phyloP scores from a whole-genome alignment of 2,113 vertebrate species.

The Cavia aperea region DNA sequence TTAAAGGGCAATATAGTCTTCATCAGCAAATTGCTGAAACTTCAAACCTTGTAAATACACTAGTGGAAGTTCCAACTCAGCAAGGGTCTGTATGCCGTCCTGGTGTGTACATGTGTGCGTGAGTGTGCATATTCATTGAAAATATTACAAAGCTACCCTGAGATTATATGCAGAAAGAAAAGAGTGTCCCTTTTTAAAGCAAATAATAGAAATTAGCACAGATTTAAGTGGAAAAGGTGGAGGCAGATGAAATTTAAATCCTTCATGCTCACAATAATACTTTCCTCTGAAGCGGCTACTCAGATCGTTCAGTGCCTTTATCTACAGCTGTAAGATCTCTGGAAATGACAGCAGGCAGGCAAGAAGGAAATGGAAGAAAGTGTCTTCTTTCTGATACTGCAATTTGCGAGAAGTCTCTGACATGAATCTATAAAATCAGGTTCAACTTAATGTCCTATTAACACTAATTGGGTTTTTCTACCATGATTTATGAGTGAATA shows the following conservation, averaged over 20 bases:
- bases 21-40: neutral
- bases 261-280: neutral
- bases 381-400: neutral
- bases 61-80: neutral
- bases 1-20: neutral
- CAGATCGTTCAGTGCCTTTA: neutral
- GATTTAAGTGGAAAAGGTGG: neutral
- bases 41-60: neutral
- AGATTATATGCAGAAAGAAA: neutral
- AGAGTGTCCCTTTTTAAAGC: neutral
- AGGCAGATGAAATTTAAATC: neutral
- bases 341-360: neutral
- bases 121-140: neutral
- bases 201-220: neutral
- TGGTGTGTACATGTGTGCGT: neutral
- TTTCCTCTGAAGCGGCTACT: neutral
- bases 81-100: neutral
- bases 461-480: neutral
- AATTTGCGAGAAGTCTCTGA: neutral
- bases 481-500: neutral
- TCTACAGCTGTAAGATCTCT: neutral
- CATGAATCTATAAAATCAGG: neutral
- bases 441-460: neutral
- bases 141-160: neutral
- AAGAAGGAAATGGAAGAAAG: rapidly evolving